Percentiles rank a stretch among this genome's conserved stretches.
Evolutionary conservation across 2,113 vertebrate species (phyloP).

Genomic region (Rhinolophus ferrumequinum): DNA sequence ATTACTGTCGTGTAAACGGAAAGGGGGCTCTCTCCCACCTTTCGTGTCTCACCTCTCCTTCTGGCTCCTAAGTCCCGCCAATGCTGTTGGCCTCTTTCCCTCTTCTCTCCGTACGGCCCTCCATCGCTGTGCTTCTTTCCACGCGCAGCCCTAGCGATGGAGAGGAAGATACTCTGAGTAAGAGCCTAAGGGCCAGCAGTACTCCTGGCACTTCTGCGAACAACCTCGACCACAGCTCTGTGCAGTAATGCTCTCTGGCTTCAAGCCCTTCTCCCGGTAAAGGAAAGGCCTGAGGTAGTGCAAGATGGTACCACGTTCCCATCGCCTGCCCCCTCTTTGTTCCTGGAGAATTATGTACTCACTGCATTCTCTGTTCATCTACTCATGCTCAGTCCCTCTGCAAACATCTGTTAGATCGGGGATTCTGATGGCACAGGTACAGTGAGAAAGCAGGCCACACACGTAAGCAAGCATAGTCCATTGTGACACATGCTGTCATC

Average conservation of each 20-base stretch:
- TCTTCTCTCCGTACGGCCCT: accelerated
- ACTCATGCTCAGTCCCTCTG: accelerated
- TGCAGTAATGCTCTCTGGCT: neutral
- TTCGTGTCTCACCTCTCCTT: accelerated
- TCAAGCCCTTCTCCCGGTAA: accelerated
- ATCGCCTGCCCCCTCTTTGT: accelerated
- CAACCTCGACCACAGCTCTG: neutral
- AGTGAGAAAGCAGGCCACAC: accelerated
- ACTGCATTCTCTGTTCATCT: accelerated
- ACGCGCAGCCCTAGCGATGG: accelerated
- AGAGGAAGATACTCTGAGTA: neutral
- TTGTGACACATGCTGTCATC: accelerated
- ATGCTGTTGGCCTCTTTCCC: accelerated
- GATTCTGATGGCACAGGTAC: accelerated
- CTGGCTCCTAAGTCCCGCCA: accelerated
- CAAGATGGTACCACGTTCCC: accelerated
- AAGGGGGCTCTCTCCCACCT: neutral
- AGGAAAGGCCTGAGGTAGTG: neutral
- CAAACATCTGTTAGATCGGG: neutral
- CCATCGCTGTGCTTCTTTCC: accelerated
- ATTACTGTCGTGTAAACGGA: accelerated
- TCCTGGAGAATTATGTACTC: accelerated
- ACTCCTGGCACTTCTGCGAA: no score
- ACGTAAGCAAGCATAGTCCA: accelerated
- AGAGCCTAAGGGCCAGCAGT: neutral